Conservation (phyloP, 2,888 invertebrate genomes). For the Synanthedon myopaeformis region DNA sequence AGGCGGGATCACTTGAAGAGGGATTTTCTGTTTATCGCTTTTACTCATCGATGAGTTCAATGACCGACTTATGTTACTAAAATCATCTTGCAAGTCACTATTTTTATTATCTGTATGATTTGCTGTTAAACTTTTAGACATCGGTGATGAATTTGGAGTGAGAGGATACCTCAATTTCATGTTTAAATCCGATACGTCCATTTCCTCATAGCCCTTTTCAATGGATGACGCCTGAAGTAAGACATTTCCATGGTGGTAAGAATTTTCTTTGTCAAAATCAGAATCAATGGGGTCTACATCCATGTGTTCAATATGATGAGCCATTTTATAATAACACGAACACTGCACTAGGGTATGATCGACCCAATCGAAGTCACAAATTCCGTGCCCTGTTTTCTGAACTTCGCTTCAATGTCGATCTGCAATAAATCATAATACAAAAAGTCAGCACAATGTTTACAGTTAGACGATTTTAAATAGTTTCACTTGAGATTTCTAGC, state of each 20-base stretch:
- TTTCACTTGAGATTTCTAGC: constrained; percentile 62
- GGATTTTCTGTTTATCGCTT: constrained; percentile 38
- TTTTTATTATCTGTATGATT: constrained; percentile 30
- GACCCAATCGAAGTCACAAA: constrained; percentile 4
- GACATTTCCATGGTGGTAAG: constrained; percentile 46
- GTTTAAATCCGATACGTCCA: constrained; percentile 56
- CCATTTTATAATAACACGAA: constrained; percentile 27
- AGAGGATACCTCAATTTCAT: constrained; percentile 58
- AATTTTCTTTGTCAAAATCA: constrained; percentile 61
- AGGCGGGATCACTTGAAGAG: constrained; percentile 33
- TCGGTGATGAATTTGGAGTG: constrained; percentile 51
- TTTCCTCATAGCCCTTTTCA: constrained; percentile 56
- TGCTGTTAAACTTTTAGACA: constrained; percentile 52
- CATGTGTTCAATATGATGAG: constrained; percentile 51
- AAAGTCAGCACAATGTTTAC: constrained; percentile 54
- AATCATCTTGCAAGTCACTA: constrained; percentile 24
- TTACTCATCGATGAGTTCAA: constrained; percentile 37
- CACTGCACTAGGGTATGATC: constrained; percentile 1
- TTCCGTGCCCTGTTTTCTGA: constrained; percentile 8
- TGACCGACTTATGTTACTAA: constrained; percentile 33
- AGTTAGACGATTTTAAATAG: constrained; percentile 42
- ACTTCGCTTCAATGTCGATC: constrained; percentile 20
- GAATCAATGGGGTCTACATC: constrained; percentile 44
- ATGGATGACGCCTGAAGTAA: constrained; percentile 34
- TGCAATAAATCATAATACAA: constrained; percentile 24